phyloP scores from a whole-genome alignment of 35 echinoderm and acorn worm species.

The Chiridota heheva region DNA sequence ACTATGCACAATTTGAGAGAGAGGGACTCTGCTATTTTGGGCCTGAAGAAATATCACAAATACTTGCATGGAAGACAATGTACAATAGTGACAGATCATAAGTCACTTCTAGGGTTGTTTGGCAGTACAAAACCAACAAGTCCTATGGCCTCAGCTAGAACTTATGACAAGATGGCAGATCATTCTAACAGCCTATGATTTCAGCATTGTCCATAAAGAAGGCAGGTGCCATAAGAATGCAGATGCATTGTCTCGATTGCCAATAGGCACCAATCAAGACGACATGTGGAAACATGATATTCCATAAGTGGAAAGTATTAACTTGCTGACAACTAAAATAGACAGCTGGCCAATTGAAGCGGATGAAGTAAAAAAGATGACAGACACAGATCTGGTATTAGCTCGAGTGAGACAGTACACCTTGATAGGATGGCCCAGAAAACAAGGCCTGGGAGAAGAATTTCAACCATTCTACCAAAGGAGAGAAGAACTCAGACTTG shows the following conservation, averaged over 20 bases:
- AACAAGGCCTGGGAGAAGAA: slow-evolving; percentile 1
- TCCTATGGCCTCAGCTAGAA: slow-evolving; percentile 46
- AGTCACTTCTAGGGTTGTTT: slow-evolving; percentile 45
- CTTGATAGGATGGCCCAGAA: slow-evolving; percentile 31
- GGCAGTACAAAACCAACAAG: slow-evolving; percentile 25
- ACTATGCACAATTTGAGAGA: slow-evolving; percentile 68
- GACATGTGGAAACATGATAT: neutral
- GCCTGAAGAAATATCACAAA: slow-evolving; percentile 61
- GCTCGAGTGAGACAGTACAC: slow-evolving; percentile 23
- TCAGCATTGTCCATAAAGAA: neutral
- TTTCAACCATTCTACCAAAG: slow-evolving; percentile 23
- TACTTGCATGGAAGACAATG: slow-evolving; percentile 54
- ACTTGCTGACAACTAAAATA: too few relatives aligned
- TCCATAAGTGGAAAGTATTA: too few relatives aligned
- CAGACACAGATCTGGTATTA: slow-evolving; percentile 24
- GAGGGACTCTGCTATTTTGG: slow-evolving; percentile 58
- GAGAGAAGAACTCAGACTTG: slow-evolving; percentile 34
- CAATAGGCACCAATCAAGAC: neutral
- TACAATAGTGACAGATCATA: slow-evolving; percentile 63
- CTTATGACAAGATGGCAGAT: slow-evolving; percentile 8
- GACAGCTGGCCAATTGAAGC: neutral
- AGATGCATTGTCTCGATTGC: slow-evolving; percentile 15
- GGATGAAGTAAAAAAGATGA: neutral
- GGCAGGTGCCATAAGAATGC: slow-evolving; percentile 17
- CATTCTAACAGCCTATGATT: slow-evolving; percentile 2